Evolutionary conservation across 2,797 vertebrate species (phyloP).

Genomic region (Pipistrellus pygmaeus): DNA sequence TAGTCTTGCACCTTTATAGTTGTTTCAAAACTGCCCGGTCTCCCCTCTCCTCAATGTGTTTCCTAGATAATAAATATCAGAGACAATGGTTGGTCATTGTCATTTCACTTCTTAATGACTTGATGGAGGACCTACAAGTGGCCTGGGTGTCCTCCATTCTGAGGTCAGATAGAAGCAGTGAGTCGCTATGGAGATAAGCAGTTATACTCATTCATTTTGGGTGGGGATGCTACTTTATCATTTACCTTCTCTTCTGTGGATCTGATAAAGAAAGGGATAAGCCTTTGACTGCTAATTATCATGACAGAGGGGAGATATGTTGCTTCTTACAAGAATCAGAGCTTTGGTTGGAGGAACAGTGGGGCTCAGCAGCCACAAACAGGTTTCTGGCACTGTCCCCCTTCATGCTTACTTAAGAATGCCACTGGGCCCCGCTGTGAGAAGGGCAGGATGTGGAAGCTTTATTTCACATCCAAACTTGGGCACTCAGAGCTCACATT

Average conservation of each 20-base stretch:
- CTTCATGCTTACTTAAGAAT: neutral
- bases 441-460: neutral
- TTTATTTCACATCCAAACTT: neutral
- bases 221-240: conserved; percentile 23
- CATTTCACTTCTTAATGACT: conserved; percentile 38
- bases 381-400: neutral
- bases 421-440: neutral
- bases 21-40: conserved; percentile 6
- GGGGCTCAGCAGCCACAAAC: neutral
- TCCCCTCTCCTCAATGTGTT: conserved; percentile 37
- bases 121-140: neutral
- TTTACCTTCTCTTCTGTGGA: conserved; percentile 45
- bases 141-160: neutral
- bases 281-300: neutral
- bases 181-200: conserved; percentile 36
- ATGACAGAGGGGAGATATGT: neutral
- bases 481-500: neutral
- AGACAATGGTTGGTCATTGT: conserved; percentile 3
- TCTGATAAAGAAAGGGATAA: conserved; percentile 22
- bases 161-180: conserved; percentile 6
- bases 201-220: conserved; percentile 42
- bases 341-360: neutral
- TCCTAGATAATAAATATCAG: neutral
- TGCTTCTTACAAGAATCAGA: conserved; percentile 32
- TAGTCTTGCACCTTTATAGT: neutral